Conservation (phyloP, 1,140 invertebrate species). For the Papilio xuthus region DNA sequence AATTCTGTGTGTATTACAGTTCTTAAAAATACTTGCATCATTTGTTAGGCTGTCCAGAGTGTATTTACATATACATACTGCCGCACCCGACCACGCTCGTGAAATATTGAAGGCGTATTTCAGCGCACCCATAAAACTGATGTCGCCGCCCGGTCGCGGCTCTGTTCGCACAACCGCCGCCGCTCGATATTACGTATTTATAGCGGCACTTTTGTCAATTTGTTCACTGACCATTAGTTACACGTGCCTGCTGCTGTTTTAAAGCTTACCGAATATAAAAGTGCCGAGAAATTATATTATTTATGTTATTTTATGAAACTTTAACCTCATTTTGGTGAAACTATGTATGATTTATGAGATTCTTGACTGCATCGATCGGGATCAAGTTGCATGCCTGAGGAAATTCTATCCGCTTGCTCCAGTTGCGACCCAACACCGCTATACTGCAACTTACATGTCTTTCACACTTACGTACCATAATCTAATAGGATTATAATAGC, state of each 20-base stretch:
- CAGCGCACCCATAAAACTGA: slow-evolving; percentile 39
- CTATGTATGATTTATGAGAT: not conserved
- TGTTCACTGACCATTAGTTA: slow-evolving; percentile 11
- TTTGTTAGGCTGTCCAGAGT: not conserved
- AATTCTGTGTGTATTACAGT: no score
- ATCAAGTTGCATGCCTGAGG: not conserved
- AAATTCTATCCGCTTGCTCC: slow-evolving; percentile 6
- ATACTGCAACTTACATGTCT: not conserved
- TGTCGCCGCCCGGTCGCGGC: slow-evolving; percentile 24
- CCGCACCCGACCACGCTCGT: slow-evolving; percentile 25
- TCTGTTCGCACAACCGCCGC: not conserved
- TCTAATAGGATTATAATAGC: not conserved
- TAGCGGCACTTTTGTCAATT: slow-evolving; percentile 4
- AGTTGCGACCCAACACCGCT: not conserved
- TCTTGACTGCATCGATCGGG: not conserved
- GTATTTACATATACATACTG: slow-evolving; percentile 26
- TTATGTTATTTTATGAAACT: no score
- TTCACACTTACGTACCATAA: not conserved
- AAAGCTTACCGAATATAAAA: not conserved
- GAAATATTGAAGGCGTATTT: slow-evolving; percentile 40
- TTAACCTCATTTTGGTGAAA: not conserved
- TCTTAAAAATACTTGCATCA: not conserved
- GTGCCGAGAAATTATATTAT: no score
- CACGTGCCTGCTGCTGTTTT: not conserved
- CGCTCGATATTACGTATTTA: slow-evolving; percentile 18